Conservation (phyloP, 2,888 invertebrate genomes). For the Papilio elwesi region DNA sequence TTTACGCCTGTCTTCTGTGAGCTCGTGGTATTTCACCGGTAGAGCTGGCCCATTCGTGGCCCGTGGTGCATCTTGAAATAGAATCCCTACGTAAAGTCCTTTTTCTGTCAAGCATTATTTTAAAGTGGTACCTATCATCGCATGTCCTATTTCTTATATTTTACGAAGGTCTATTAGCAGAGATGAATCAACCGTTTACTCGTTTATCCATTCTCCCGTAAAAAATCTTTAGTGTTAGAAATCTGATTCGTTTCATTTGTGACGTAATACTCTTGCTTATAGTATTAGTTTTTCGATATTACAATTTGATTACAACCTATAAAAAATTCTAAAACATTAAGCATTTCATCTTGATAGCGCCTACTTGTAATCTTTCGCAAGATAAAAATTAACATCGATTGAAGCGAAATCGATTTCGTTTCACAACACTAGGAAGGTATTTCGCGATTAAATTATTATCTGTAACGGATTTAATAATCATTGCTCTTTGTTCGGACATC, state of each 20-base stretch:
- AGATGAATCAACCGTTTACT: not conserved
- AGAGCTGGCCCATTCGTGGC: too few species aligned
- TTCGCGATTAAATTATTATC: conserved; percentile 26
- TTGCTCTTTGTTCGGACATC: not conserved
- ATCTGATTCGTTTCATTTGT: conserved; percentile 8
- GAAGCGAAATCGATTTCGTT: conserved; percentile 29
- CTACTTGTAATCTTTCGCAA: conserved; percentile 26
- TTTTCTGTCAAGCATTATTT: too few species aligned
- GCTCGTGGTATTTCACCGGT: too few species aligned
- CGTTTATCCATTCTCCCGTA: not conserved
- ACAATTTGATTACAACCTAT: conserved; percentile 9
- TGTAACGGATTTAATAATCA: conserved; percentile 20
- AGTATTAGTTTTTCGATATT: conserved; percentile 1
- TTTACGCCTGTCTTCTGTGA: too few species aligned
- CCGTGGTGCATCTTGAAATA: too few species aligned
- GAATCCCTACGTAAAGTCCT: too few species aligned
- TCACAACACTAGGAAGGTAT: conserved; percentile 37
- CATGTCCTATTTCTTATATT: too few species aligned
- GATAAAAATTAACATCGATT: conserved; percentile 32
- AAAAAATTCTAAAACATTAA: conserved; percentile 22
- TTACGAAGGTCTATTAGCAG: too few species aligned
- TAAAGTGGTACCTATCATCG: too few species aligned
- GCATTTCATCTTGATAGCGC: conserved; percentile 26
- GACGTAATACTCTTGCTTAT: conserved; percentile 7
- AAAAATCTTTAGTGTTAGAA: not conserved